Evolutionary conservation across 2,888 invertebrate species (phyloP), one percentile per base, ranked within the genome.

Genomic region (Thyatira batis): DNA sequence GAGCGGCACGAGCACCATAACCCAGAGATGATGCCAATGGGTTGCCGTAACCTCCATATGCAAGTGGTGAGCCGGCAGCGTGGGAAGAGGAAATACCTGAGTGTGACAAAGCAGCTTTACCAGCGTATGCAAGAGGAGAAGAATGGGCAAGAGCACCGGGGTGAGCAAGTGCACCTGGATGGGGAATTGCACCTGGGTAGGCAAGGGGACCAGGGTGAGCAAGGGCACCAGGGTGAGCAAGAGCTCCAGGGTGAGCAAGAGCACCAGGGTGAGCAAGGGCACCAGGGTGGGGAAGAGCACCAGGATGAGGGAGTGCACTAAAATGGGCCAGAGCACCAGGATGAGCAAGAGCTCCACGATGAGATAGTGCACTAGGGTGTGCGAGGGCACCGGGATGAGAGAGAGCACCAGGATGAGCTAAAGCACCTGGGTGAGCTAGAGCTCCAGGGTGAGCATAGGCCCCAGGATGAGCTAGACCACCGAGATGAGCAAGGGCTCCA

Each of bases 321-420:
- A 17, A 20, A 11, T 39, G 39, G 8, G 48, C 25, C 5, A 28
- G 5, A 17, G 28, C 48, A 20, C 48, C 20, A 8, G 17, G 20
- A 28, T 27, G 20, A 4, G 9, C 27, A 9, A 20, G 10, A 20
- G 10, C 27, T 8, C 48, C n/a, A 17, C 68, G 63, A 10, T 65
- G 28, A 11, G 65, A 65, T 43, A 68, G 70, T 20, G 61, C 61
- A 17, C 70, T 69, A 51, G 39, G 17, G 0, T 39, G 44, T 6
- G 46, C 8, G n/a, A 21, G 21, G 17, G 27, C 28, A 28, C 17
- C 46, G 0, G 27, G 27, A 13, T 13, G 17, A 5, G 27, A 17
- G 1, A 48, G 27, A 10, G 46, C 27, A 20, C 46, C 46, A 28
- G 27, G 10, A 20, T 27, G 27, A n/a, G 46, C 27, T 20, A 48